Base-by-base conservation (phyloP, 2,888 invertebrate genomes). In the Helobdella robusta region DNA sequence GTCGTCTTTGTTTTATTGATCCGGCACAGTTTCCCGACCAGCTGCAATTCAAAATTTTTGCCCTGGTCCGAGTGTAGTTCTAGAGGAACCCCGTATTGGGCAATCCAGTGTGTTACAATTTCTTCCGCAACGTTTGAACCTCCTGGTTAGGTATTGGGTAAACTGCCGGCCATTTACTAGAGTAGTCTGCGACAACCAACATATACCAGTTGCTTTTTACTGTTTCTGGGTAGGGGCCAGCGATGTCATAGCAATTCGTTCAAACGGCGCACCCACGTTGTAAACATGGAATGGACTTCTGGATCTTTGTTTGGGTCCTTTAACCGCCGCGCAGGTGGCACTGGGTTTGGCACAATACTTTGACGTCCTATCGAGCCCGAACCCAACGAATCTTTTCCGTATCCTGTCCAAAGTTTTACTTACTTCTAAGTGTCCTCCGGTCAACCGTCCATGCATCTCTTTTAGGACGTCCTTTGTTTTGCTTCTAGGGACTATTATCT, bases 361-460 rank as follows among this genome's bases (percentile, higher is more conserved):
- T 25, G 3, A 48, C 2, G 15, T 48, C 48, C 3, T 48, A 2
- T 48, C 25, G 20, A 6, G 20, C 20, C 6, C 6, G 48, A 8
- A 48, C 20, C 48, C 48, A 8, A 8, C 6, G 15, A 62, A n/a
- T n/a, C n/a, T n/a, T n/a, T n/a, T n/a, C n/a, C n/a, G n/a, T n/a
- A n/a, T 35, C 18, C 34, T 35, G 6, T 8, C 23, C 8, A 20
- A 15, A 1, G 62, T 62, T 25, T 44, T 40, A 1, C 48, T 20
- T 1, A 48, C 62, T 18, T 50, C 62, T 3, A 62, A 32, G 28
- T 62, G 62, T 23, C 62, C 62, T 28, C 62, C 62, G 15, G 48
- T 30, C 1, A n/a, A n/a, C 1, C 48, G 48, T 1, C 28, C 30
- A 20, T 62, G 62, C 6, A 48, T 1, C 25, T 48, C 48, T 1